Base-by-base conservation (phyloP, 1,140 invertebrate genomes). In the Mercenaria mercenaria region DNA sequence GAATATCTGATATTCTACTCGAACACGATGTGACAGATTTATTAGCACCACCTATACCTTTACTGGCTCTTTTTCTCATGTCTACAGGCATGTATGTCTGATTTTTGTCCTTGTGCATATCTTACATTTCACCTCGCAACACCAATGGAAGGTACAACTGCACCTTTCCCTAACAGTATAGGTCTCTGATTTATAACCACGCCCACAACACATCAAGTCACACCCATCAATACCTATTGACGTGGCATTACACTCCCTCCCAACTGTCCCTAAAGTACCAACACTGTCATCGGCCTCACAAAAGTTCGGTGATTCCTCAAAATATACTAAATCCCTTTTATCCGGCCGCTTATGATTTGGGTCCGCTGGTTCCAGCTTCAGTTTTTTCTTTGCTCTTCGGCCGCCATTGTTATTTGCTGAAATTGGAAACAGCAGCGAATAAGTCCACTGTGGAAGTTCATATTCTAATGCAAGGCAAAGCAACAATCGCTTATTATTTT, bases 91-190 rank as follows among this genome's bases (percentile, higher is more conserved):
- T 43, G 91, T 95, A 85, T 94, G 91, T 32, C 91, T 85, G 2
- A 92, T 74, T 88, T 92, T 93, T 29, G 88, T 91, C 34, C 91
- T 52, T 20, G 91, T 92, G 69, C 95, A 96, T 29, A 91, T 91
- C 92, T 98, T 97, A 95, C 98, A 99, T 93, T 97, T 97, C 11
- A 99, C 98, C 76, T 97, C 96, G 95, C 98, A 99, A 96, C 98
- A 99, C 98, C 98, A 99, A 90, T 98, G 97, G 96, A 99, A 99
- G 93, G 97, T 97, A 96, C 98, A 99, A 91, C 97, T 97, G 95
- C 98, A 99, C 29, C 97, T 96, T 94, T 98, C 97, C 26, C 97
- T 97, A 86, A 97, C 97, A 76, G 97, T 97, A 93, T 97, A 97
- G 91, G 97, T 97, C 26, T 98, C 97, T 56, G 98, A 97, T 92